Evolutionary conservation across 1,140 invertebrate species (phyloP).

Genomic region (Drosophila parabipectinata): DNA sequence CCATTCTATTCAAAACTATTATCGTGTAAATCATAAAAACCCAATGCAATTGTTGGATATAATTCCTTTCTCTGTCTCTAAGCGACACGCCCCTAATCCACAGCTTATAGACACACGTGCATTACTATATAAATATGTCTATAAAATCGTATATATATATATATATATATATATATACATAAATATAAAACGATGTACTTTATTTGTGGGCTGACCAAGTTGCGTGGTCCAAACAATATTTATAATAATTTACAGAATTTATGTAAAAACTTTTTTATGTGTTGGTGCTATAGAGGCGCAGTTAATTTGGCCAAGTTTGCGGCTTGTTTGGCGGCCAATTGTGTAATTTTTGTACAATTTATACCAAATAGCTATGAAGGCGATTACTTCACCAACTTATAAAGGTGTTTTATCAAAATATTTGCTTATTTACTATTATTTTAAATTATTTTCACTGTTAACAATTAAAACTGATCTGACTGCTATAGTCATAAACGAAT

Average conservation of each 20-base stretch:
- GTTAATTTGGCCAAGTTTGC: slow-evolving; percentile 68
- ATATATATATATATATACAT: neutral
- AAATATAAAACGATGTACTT: slow-evolving; percentile 8
- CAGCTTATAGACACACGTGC: neutral
- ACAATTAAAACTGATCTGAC: no score
- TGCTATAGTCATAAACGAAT: neutral
- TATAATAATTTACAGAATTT: slow-evolving; percentile 69
- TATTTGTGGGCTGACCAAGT: slow-evolving; percentile 25
- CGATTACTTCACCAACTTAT: neutral
- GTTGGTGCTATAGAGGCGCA: slow-evolving; percentile 35
- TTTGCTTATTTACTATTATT: no score
- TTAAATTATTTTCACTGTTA: no score
- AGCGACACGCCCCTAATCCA: slow-evolving; percentile 13
- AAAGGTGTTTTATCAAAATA: neutral
- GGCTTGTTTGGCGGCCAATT: slow-evolving; percentile 70
- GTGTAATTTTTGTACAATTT: slow-evolving; percentile 57
- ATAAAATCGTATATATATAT: neutral
- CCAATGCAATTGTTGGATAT: slow-evolving; percentile 11
- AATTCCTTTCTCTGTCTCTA: slow-evolving; percentile 10
- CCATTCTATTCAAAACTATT: neutral
- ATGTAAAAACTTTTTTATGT: slow-evolving; percentile 63
- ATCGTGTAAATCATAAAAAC: slow-evolving; percentile 22
- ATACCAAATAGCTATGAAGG: slow-evolving; percentile 17
- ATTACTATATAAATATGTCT: neutral
- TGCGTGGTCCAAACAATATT: slow-evolving; percentile 49